Evolutionary conservation across 2,113 vertebrate species (phyloP).

Genomic region (Electrona antarctica): DNA sequence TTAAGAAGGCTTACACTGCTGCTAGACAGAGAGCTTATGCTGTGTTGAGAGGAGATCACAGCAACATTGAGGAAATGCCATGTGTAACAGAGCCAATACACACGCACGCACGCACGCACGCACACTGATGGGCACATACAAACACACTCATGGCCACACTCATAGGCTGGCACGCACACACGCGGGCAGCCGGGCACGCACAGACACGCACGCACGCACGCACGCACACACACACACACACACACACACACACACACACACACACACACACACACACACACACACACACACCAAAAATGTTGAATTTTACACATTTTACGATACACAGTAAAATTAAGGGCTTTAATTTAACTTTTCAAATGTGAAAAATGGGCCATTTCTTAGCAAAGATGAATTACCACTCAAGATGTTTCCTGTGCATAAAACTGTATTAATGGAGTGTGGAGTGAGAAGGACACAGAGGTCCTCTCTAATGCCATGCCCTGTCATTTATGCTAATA

Average conservation of each 20-base stretch:
- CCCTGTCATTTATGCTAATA: constrained; percentile 55
- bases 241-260: background rate
- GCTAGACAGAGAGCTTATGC: constrained; percentile 9
- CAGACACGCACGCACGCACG: too few relatives aligned
- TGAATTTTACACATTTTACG: background rate
- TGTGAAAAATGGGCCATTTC: too few relatives aligned
- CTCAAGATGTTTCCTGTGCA: too few relatives aligned
- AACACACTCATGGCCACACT: too few relatives aligned
- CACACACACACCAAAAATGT: background rate
- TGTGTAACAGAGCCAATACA: constrained; percentile 1
- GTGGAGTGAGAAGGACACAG: too few relatives aligned
- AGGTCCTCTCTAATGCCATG: constrained; percentile 48
- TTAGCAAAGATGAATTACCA: too few relatives aligned
- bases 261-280: background rate
- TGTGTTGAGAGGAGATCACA: constrained; percentile 33
- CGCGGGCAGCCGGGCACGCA: too few relatives aligned
- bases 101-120: background rate
- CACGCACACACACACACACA: too few relatives aligned
- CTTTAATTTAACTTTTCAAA: too few relatives aligned
- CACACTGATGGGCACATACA: background rate
- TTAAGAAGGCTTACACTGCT: constrained; percentile 19
- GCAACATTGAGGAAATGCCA: background rate
- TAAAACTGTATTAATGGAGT: too few relatives aligned
- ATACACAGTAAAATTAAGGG: too few relatives aligned
- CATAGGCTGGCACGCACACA: too few relatives aligned